A percentile compares a stretch with the other conserved stretches of the same genome.
phyloP scores from a whole-genome alignment of 2,113 vertebrate species.

The human region DNA sequence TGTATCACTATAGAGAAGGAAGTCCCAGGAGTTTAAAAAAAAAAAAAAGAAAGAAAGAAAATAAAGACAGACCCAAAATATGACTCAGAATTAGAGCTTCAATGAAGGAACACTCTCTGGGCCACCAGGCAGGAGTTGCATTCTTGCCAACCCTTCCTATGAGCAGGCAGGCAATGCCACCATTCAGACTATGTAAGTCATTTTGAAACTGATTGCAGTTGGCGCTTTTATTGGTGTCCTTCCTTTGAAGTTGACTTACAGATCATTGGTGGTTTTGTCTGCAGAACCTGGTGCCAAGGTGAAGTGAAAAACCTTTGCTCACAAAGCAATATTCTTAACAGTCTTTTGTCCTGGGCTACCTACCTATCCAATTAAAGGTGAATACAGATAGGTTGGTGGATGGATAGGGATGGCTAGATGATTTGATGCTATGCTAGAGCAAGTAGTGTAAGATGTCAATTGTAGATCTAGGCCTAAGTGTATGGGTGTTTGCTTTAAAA shows the following conservation, averaged over 20 bases:
- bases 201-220: conserved; percentile 69
- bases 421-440: not conserved
- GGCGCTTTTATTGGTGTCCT: conserved; percentile 62
- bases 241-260: conserved; percentile 71
- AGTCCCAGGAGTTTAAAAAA: not conserved
- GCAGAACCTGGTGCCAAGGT: not conserved
- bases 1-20: conserved; percentile 10
- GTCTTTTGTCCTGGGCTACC: not conserved
- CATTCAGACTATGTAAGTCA: conserved; percentile 47
- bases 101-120: conserved; percentile 20
- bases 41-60: not conserved
- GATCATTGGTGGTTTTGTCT: conserved; percentile 67
- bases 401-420: not conserved
- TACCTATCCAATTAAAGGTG: not conserved
- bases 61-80: not conserved
- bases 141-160: conserved; percentile 42
- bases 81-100: conserved; percentile 58
- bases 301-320: conserved; percentile 34
- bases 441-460: not conserved
- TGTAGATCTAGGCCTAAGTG: not conserved
- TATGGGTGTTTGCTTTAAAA: not conserved
- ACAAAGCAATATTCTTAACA: conserved; percentile 2
- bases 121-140: conserved; percentile 30
- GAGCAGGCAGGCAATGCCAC: conserved; percentile 38
- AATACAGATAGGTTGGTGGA: not conserved